Evolutionary conservation across 2,113 vertebrate genomes (phyloP).

Genomic region (Lontra canadensis): DNA sequence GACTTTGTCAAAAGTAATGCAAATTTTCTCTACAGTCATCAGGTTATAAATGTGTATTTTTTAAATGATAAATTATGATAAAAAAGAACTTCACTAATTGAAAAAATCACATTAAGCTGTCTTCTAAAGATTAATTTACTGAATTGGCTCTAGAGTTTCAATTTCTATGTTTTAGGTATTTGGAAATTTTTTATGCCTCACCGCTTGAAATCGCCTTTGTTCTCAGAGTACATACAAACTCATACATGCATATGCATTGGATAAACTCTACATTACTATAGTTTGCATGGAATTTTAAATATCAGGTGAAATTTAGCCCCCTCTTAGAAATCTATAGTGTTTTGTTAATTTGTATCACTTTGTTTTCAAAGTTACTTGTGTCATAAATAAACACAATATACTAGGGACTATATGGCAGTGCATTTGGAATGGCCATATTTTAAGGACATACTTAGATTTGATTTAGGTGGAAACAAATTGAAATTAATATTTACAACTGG

Average conservation of each 20-base stretch:
- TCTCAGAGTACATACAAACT: conserved; percentile 67
- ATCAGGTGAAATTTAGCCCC: conserved; percentile 63
- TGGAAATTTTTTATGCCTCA: conserved; percentile 48
- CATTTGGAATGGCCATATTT: conserved; percentile 47
- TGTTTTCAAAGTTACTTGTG: conserved; percentile 44
- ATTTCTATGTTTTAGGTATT: conserved; percentile 76
- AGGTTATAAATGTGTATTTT: conserved; percentile 61
- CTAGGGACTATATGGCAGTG: conserved; percentile 22
- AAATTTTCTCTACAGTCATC: conserved; percentile 61
- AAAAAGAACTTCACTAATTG: conserved; percentile 16
- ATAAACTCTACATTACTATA: neutral
- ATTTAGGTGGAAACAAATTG: neutral
- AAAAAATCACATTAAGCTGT: neutral
- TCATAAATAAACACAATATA: neutral
- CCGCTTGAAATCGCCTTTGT: conserved; percentile 56
- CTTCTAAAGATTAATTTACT: conserved; percentile 40
- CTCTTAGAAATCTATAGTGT: neutral
- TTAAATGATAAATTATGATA: conserved; percentile 49
- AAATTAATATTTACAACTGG: neutral
- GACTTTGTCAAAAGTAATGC: conserved; percentile 82
- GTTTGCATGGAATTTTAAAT: conserved; percentile 70
- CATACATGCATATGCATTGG: neutral
- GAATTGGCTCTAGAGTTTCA: conserved; percentile 84
- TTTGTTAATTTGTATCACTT: neutral
- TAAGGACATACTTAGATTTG: neutral